Conservation (phyloP, 1,140 invertebrate species). For the Zaprionus kolodkinae region DNA sequence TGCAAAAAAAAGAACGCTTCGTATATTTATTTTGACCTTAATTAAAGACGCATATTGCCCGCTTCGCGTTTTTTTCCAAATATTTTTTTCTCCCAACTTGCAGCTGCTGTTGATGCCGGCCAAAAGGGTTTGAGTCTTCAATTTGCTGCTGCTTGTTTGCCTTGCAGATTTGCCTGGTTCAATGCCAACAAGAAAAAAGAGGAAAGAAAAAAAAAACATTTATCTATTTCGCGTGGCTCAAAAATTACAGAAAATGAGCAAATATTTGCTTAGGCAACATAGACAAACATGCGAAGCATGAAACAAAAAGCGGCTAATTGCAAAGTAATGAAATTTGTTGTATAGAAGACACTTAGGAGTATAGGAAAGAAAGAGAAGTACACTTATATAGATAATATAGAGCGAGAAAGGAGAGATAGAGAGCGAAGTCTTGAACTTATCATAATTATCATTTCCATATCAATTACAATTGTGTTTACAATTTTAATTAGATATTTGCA, state of each 20-base stretch:
- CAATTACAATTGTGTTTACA: too few relatives aligned
- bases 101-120: slow-evolving; percentile 22
- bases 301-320: slow-evolving; percentile 34
- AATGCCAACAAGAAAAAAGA: slow-evolving; percentile 29
- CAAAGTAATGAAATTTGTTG: slow-evolving; percentile 46
- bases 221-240: slow-evolving; percentile 1
- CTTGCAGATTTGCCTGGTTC: slow-evolving; percentile 19
- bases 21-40: slow-evolving; percentile 69
- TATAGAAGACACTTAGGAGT: background rate
- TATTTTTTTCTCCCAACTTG: slow-evolving; percentile 19
- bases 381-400: too few relatives aligned
- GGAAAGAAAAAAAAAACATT: background rate
- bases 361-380: background rate
- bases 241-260: slow-evolving; percentile 39
- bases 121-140: slow-evolving; percentile 27
- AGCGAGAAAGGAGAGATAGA: too few relatives aligned
- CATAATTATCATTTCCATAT: too few relatives aligned
- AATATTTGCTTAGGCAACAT: slow-evolving; percentile 58
- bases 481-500: too few relatives aligned
- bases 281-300: slow-evolving; percentile 16
- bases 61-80: slow-evolving; percentile 33
- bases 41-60: slow-evolving; percentile 76
- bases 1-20: slow-evolving; percentile 44
- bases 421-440: background rate
- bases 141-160: slow-evolving; percentile 37